Evolutionary conservation across 2,113 vertebrate genomes (phyloP).

Genomic region (Leptodactylus fuscus): DNA sequence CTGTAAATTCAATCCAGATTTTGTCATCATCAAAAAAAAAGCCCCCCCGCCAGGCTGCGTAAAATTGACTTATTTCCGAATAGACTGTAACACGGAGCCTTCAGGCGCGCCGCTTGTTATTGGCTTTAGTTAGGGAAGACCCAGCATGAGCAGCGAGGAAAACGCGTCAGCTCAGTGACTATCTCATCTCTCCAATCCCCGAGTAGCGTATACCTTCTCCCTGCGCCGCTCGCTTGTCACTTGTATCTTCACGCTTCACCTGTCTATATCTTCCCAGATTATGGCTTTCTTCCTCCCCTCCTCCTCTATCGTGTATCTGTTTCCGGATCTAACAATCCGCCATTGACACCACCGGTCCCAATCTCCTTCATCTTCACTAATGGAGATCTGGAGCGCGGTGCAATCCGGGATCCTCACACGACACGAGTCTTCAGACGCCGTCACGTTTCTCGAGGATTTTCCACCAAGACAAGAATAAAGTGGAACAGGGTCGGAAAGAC

Average conservation of each 20-base stretch:
- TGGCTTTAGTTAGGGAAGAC: neutral
- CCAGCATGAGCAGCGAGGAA: neutral
- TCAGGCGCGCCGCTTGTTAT: neutral
- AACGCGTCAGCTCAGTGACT: slow-evolving; percentile 12
- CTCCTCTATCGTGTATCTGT: neutral
- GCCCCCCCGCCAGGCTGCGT: neutral
- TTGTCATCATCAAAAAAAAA: neutral
- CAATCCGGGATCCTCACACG: neutral
- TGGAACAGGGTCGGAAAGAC: neutral
- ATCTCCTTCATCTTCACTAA: neutral
- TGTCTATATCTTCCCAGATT: neutral
- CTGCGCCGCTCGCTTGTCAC: neutral
- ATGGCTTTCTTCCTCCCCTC: neutral
- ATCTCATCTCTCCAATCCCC: neutral
- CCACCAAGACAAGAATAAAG: no score
- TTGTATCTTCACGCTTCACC: neutral
- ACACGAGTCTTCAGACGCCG: no score
- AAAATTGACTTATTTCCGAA: neutral
- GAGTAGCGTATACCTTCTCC: neutral
- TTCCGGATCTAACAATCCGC: slow-evolving; percentile 2
- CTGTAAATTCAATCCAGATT: neutral
- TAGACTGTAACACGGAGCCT: neutral
- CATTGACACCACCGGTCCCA: neutral
- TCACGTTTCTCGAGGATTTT: no score
- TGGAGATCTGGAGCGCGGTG: neutral